Evolutionary conservation across 2,888 invertebrate species (phyloP), one percentile per base, ranked within the genome.

Genomic region (Xanthostigma xanthostigma): DNA sequence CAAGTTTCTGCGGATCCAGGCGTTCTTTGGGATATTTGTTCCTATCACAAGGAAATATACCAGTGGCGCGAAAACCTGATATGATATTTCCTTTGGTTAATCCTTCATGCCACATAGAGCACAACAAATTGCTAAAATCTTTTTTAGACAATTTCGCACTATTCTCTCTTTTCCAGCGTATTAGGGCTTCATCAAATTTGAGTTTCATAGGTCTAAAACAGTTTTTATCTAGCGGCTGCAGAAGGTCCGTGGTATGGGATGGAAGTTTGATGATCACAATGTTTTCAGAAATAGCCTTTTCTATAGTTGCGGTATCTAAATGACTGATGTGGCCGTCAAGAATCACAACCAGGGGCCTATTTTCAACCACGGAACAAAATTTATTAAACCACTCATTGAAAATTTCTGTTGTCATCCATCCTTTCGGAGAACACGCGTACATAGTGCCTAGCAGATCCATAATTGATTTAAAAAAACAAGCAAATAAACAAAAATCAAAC

Each of bases 181-280:
- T 42, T 27, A 51, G 37, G 12, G 44, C 42, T 35, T 41, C 39
- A 41, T 52, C 40, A 46, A 46, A 52, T 34, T 51, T 40, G 14
- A 17, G 17, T 44, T 52, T 52, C 13, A 52, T 44, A 9, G 50
- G 50, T n/a, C 49, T 45, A 46, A 52, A 51, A 36, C 50, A 41
- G 13, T 42, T 45, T 12, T 46, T 49, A 35, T 52, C 52, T 17
- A 52, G 37, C 13, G 47, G 47, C 17, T 51, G 50, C n/a, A 51
- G 37, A 11, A 51, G 1, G 33, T 51, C 47, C n/a, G 50, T 51
- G 36, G 51, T 51, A 36, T 52, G 50, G 9, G 46, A 35, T 36
- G 53, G 50, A 17, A 17, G 17, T 17, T 17, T 17, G 17, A 17
- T 17, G 17, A 17, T 17, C 17, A 17, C 17, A 17, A 17, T 17